Percentiles rank a stretch among this genome's conserved stretches.
Conservation (phyloP, 1,140 invertebrate genomes). For the Pentalonia nigronervosa region DNA sequence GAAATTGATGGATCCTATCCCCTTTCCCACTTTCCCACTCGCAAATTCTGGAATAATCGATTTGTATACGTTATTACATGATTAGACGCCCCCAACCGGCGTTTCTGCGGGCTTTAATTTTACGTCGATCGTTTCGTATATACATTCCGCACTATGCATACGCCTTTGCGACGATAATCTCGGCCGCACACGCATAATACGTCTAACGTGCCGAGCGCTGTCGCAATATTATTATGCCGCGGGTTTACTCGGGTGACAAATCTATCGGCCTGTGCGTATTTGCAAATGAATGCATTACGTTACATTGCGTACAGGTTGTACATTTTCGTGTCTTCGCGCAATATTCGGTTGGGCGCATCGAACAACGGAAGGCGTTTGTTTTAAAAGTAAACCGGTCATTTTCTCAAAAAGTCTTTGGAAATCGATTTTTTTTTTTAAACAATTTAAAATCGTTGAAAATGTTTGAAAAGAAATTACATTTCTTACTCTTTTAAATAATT, state of each 20-base stretch:
- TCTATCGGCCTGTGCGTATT: neutral
- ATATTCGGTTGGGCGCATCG: neutral
- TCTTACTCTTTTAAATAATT: neutral
- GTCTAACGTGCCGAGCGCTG: neutral
- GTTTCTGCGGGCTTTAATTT: neutral
- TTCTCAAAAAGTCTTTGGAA: neutral
- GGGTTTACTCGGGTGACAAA: neutral
- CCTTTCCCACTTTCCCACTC: neutral
- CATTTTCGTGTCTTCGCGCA: neutral
- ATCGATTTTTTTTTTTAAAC: neutral
- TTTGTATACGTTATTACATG: slow-evolving; percentile 9
- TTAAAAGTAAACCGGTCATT: neutral
- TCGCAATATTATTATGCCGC: neutral
- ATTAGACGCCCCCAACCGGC: neutral
- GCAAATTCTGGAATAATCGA: neutral
- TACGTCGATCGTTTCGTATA: neutral
- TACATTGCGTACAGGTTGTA: neutral
- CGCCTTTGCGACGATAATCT: neutral
- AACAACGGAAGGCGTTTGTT: neutral
- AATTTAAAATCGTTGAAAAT: neutral
- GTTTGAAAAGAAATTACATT: neutral
- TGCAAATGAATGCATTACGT: neutral
- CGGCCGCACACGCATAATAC: neutral
- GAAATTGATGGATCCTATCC: neutral
- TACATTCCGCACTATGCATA: neutral